phyloP scores from a whole-genome alignment of 2,113 vertebrate genomes.

The Erythrocercus mccallii region DNA sequence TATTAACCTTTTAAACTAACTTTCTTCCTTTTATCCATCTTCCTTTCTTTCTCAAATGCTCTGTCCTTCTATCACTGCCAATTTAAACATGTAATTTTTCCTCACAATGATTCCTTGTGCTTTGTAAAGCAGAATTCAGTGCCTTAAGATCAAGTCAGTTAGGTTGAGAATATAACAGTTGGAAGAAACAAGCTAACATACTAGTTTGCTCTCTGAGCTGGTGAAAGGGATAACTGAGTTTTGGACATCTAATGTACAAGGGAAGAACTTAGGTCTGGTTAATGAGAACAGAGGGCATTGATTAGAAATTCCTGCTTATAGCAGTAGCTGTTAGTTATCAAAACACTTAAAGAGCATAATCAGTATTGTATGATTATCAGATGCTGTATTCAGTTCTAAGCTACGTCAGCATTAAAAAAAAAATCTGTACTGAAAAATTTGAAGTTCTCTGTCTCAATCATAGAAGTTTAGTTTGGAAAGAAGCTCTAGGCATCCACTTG shows the following conservation, averaged over 20 bases:
- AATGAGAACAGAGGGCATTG: neutral
- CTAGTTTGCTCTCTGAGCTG: neutral
- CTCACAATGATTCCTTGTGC: neutral
- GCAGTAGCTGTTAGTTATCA: neutral
- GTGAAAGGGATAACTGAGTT: neutral
- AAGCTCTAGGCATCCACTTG: neutral
- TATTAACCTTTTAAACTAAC: neutral
- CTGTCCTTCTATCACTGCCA: neutral
- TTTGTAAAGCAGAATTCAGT: neutral
- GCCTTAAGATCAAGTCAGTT: neutral
- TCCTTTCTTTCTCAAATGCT: neutral
- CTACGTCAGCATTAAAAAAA: neutral
- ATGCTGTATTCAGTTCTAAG: neutral
- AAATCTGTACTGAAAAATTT: neutral
- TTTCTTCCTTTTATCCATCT: neutral
- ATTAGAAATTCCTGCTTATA: neutral
- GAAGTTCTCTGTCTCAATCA: neutral
- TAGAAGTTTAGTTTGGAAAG: neutral
- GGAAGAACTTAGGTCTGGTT: neutral
- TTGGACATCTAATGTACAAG: neutral
- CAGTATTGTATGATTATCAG: neutral
- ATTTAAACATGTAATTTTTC: neutral
- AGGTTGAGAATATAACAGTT: neutral
- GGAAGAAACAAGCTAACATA: neutral
- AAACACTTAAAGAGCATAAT: neutral